Evolutionary conservation across 2,797 vertebrate species (phyloP).

Genomic region (Champsocephalus gunnari): DNA sequence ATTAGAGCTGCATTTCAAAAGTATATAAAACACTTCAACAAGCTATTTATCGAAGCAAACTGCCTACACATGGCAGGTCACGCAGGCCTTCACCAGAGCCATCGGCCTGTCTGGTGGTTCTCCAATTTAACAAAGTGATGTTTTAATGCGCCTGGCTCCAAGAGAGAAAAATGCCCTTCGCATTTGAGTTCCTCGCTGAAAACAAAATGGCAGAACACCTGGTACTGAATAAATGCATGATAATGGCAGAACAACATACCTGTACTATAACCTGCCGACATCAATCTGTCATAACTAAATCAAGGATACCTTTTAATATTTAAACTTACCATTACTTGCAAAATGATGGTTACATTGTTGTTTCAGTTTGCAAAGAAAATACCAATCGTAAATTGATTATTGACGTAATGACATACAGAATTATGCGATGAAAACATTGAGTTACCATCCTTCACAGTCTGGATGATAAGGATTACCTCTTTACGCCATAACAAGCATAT

Average conservation of each 20-base stretch:
- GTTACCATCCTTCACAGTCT: conserved; percentile 12
- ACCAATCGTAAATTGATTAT: conserved; percentile 36
- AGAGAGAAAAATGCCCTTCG: conserved; percentile 54
- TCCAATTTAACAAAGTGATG: conserved; percentile 63
- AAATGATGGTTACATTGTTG: conserved; percentile 4
- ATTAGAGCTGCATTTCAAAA: conserved; percentile 49
- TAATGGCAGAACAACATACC: conserved; percentile 28
- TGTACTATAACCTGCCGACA: neutral
- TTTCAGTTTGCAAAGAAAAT: conserved; percentile 27
- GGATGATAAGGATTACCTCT: conserved; percentile 53
- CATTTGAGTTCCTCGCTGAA: conserved; percentile 40
- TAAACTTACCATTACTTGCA: conserved; percentile 10
- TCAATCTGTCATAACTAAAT: conserved; percentile 31
- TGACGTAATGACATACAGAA: conserved; percentile 38
- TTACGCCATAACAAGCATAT: conserved; percentile 60
- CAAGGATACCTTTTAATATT: conserved; percentile 14
- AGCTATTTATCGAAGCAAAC: conserved; percentile 47
- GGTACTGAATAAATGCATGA: conserved; percentile 58
- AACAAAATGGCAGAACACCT: conserved; percentile 54
- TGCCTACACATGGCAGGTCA: conserved; percentile 54
- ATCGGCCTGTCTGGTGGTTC: conserved; percentile 51
- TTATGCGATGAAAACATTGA: conserved; percentile 37
- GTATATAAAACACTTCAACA: conserved; percentile 35
- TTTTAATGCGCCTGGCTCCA: conserved; percentile 69
- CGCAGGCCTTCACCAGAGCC: conserved; percentile 41